phyloP scores from a whole-genome alignment of 2,113 vertebrate species.

The Hippoglossus stenolepis region DNA sequence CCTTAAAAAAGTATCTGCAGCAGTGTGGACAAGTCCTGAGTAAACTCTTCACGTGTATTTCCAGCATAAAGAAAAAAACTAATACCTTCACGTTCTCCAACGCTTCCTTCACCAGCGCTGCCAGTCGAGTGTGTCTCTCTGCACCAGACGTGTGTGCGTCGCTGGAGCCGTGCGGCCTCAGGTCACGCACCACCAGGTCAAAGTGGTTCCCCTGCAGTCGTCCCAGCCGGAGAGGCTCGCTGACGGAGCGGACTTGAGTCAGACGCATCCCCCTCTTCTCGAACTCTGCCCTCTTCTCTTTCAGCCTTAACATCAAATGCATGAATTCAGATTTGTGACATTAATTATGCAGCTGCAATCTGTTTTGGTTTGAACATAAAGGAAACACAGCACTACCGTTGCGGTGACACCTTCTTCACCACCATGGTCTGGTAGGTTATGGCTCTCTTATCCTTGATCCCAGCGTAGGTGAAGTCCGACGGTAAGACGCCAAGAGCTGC shows the following conservation, averaged over 20 bases:
- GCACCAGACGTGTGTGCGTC: conserved; percentile 6
- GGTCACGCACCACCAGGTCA: conserved; percentile 88
- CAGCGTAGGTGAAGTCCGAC: conserved; percentile 96
- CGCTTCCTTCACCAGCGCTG: conserved; percentile 86
- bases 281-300: conserved; percentile 82
- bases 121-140: conserved; percentile 63
- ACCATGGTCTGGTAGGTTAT: conserved; percentile 94
- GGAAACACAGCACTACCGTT: conserved; percentile 80
- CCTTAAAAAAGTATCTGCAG: no score
- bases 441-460: conserved; percentile 96
- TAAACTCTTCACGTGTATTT: no score
- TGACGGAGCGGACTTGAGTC: conserved; percentile 80
- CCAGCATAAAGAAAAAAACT: neutral
- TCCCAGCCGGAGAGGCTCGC: conserved; percentile 88
- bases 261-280: conserved; percentile 87
- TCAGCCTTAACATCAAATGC: conserved; percentile 79
- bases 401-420: conserved; percentile 91
- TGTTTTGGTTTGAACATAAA: neutral
- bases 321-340: neutral
- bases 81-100: conserved; percentile 88
- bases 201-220: conserved; percentile 94
- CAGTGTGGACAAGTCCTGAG: no score
- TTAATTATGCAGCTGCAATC: no score
- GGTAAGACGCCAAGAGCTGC: conserved; percentile 89
- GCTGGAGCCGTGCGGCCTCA: conserved; percentile 77